A percentile compares a stretch with the other conserved stretches of the same genome.
phyloP scores from a whole-genome alignment of 1,140 invertebrate genomes.

The Ditylenchus dipsaci region DNA sequence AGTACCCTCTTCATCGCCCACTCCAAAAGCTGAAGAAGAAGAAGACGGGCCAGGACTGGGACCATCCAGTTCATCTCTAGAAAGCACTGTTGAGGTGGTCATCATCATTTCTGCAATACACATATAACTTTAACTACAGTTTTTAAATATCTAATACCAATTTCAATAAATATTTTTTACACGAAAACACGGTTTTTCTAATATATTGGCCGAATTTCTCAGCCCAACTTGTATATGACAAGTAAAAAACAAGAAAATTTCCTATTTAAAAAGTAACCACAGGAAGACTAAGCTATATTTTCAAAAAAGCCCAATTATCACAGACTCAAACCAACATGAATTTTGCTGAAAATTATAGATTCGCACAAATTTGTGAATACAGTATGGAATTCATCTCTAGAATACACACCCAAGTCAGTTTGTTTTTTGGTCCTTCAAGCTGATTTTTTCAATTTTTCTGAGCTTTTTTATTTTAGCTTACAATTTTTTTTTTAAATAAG shows the following conservation, averaged over 20 bases:
- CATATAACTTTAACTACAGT: not conserved
- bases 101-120: not conserved
- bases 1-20: not conserved
- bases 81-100: not conserved
- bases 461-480: not conserved
- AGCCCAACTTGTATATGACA: not conserved
- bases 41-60: not conserved
- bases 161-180: too few species aligned
- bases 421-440: not conserved
- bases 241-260: not conserved
- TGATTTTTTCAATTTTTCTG: not conserved
- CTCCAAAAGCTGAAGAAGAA: conserved; percentile 1
- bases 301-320: not conserved
- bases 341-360: too few species aligned
- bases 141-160: too few species aligned
- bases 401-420: too few species aligned
- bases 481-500: not conserved
- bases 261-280: not conserved
- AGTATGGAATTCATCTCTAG: too few species aligned
- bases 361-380: too few species aligned
- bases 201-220: not conserved
- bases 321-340: too few species aligned
- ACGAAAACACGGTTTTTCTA: not conserved
- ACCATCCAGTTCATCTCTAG: not conserved
- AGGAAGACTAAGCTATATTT: not conserved